A percentile compares a stretch with the other conserved stretches of the same genome.
Evolutionary conservation across 2,888 invertebrate genomes (phyloP).

Genomic region (Sisyra terminalis): DNA sequence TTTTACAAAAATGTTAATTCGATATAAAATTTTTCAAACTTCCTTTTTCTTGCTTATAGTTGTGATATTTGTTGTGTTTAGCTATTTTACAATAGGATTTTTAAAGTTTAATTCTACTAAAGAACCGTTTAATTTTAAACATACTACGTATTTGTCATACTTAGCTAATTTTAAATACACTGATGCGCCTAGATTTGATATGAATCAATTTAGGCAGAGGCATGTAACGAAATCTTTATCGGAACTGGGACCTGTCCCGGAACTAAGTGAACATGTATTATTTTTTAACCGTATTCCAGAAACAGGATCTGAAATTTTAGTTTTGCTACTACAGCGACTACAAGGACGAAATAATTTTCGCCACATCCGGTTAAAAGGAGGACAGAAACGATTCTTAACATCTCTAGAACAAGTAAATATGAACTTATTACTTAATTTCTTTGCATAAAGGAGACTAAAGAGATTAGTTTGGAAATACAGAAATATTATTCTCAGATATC

Average conservation of each 20-base stretch:
- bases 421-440: too few species aligned
- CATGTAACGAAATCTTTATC: slow-evolving; percentile 34
- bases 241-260: slow-evolving; percentile 30
- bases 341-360: slow-evolving; percentile 40
- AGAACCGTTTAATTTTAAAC: too few species aligned
- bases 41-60: slow-evolving; percentile 2
- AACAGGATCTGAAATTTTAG: slow-evolving; percentile 39
- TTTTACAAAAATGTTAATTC: slow-evolving; percentile 1
- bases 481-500: neutral
- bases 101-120: neutral
- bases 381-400: slow-evolving; percentile 19
- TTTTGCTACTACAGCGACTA: slow-evolving; percentile 38
- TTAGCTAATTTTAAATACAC: too few species aligned
- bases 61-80: neutral
- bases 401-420: slow-evolving; percentile 26
- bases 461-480: neutral
- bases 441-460: too few species aligned
- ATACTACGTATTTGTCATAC: too few species aligned
- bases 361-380: slow-evolving; percentile 32
- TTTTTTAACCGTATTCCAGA: slow-evolving; percentile 43
- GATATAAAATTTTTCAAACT: slow-evolving; percentile 3
- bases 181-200: too few species aligned
- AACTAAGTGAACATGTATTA: slow-evolving; percentile 31
- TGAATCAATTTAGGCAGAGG: slow-evolving; percentile 9
- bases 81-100: neutral